A percentile compares a stretch with the other conserved stretches of the same genome.
Evolutionary conservation across 1,140 invertebrate genomes (phyloP).

Genomic region (Epicauta chinensis): DNA sequence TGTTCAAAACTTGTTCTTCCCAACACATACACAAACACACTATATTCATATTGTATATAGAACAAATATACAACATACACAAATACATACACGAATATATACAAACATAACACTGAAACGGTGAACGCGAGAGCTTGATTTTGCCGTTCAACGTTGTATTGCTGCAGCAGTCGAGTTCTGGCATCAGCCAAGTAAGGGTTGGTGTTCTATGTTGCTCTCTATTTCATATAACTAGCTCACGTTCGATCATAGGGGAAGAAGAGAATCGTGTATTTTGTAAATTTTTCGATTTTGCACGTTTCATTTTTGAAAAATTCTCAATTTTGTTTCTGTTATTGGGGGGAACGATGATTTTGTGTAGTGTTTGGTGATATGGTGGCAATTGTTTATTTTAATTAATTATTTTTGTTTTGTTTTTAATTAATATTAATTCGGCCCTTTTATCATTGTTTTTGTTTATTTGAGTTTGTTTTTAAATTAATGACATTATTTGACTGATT

Average conservation of each 20-base stretch:
- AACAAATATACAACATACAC: neutral
- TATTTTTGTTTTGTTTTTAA: no score
- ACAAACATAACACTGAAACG: neutral
- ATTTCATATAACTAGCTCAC: no score
- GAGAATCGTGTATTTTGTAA: constrained; percentile 11
- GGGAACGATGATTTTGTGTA: neutral
- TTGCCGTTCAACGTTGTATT: constrained; percentile 8
- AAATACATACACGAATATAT: neutral
- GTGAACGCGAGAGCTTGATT: constrained; percentile 5
- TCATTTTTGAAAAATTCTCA: neutral
- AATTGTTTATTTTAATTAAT: constrained; percentile 1
- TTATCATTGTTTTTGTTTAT: constrained; percentile 2
- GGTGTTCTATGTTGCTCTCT: neutral
- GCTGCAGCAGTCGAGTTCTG: constrained; percentile 10
- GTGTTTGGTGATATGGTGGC: constrained; percentile 7
- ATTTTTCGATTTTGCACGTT: neutral
- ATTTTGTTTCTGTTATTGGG: constrained; percentile 1
- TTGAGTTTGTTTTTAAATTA: neutral
- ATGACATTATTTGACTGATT: neutral
- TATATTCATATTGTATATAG: neutral
- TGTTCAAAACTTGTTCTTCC: constrained; percentile 20
- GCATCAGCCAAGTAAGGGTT: constrained; percentile 9
- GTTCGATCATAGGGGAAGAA: constrained; percentile 3
- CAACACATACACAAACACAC: neutral
- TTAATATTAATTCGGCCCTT: no score